Evolutionary conservation across 2,797 vertebrate genomes (phyloP).

Genomic region (Tarsius wallacei): DNA sequence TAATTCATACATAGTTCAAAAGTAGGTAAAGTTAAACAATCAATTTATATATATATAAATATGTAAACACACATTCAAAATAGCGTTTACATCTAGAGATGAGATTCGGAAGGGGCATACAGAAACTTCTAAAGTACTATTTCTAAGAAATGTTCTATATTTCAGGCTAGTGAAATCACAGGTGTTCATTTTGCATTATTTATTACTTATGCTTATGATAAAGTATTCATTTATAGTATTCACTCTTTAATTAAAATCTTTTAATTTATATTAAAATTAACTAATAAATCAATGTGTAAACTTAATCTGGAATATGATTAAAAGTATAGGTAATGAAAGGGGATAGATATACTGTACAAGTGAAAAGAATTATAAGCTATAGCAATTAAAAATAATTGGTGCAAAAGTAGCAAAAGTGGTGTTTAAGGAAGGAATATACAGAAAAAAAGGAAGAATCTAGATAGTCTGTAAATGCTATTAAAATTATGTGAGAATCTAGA

Average conservation of each 20-base stretch:
- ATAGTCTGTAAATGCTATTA: not conserved
- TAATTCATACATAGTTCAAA: not conserved
- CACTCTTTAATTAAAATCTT: not conserved
- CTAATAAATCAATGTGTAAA: not conserved
- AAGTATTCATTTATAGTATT: not conserved
- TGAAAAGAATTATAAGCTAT: conserved; percentile 9
- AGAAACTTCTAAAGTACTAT: not conserved
- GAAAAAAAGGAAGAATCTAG: not conserved
- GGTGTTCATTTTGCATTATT: not conserved
- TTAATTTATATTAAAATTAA: conserved; percentile 43
- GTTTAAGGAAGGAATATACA: not conserved
- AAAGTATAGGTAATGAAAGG: not conserved
- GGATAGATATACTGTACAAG: not conserved
- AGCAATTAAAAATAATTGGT: conserved; percentile 2
- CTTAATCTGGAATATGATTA: conserved; percentile 12
- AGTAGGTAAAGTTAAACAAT: not conserved
- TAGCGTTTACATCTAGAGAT: not conserved
- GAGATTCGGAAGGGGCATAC: not conserved
- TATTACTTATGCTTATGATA: not conserved
- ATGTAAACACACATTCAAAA: not conserved
- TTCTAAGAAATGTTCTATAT: not conserved
- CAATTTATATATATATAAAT: not conserved
- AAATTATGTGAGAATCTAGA: not conserved
- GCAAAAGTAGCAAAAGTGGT: no score
- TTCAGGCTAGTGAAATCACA: not conserved